phyloP scores from a whole-genome alignment of 2,797 vertebrate genomes.

The Poeciliopsis turneri region DNA sequence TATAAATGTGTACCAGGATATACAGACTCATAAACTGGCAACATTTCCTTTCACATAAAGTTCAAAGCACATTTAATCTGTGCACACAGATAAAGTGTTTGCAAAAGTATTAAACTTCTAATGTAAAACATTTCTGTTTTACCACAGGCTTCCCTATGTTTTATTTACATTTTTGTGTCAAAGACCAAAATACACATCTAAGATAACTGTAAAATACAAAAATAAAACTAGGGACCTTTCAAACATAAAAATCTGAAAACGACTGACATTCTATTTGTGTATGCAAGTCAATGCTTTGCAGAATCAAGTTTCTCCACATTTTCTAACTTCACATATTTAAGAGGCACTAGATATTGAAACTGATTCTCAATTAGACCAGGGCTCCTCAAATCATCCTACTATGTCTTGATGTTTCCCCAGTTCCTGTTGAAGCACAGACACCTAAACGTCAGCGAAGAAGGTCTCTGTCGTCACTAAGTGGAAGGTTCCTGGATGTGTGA shows the following conservation, averaged over 20 bases:
- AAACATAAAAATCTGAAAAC: background rate
- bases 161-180: background rate
- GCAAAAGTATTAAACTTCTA: background rate
- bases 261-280: background rate
- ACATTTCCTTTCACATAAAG: background rate
- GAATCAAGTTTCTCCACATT: background rate
- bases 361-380: background rate
- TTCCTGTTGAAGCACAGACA: no score
- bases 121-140: background rate
- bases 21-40: background rate
- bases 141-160: background rate
- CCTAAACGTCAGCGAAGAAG: no score
- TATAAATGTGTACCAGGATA: background rate
- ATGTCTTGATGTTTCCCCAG: no score
- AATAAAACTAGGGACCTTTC: background rate
- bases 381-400: no score
- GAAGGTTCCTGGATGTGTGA: no score
- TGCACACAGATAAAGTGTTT: background rate
- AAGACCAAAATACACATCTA: background rate
- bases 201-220: background rate
- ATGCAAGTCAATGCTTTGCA: background rate
- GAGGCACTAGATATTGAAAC: background rate
- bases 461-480: no score
- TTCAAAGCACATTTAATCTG: background rate
- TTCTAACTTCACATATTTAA: background rate